Evolutionary conservation across 2,888 invertebrate genomes (phyloP).

Genomic region (Eudemis profundana): DNA sequence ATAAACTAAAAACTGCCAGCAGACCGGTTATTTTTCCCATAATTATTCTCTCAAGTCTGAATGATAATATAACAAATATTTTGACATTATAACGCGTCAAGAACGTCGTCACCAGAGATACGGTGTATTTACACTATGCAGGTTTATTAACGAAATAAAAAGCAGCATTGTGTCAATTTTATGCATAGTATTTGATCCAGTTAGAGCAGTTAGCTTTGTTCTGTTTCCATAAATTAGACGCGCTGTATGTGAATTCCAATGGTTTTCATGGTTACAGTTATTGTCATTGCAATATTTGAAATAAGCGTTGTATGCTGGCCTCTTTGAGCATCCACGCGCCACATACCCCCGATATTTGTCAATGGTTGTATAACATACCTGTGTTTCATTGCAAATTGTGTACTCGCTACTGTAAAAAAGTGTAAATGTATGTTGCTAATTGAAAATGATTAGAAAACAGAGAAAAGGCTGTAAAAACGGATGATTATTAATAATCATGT

Average conservation of each 20-base stretch:
- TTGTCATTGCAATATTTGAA: slow-evolving; percentile 61
- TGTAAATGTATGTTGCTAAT: background rate
- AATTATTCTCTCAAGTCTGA: background rate
- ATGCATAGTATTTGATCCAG: background rate
- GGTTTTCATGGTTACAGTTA: slow-evolving; percentile 57
- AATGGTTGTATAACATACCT: slow-evolving; percentile 67
- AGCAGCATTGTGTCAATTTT: background rate
- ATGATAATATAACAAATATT: background rate
- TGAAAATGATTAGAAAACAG: too few relatives aligned
- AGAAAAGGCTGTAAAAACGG: too few relatives aligned
- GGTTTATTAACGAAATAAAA: background rate
- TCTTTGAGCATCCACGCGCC: slow-evolving; percentile 65
- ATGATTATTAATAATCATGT: too few relatives aligned
- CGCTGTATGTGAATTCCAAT: slow-evolving; percentile 45
- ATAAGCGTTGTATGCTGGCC: slow-evolving; percentile 63
- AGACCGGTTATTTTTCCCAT: slow-evolving; percentile 5
- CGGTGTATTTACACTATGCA: background rate
- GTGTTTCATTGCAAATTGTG: slow-evolving; percentile 60
- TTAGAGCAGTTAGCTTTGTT: background rate
- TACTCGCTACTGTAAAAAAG: slow-evolving; percentile 44
- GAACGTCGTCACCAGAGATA: background rate
- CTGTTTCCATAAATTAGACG: background rate
- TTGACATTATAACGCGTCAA: slow-evolving; percentile 2
- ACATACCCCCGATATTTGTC: slow-evolving; percentile 59
- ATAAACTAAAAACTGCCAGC: slow-evolving; percentile 1